Percentiles rank a stretch among this genome's conserved stretches.
These are phyloP conservation scores for Armadillidium nasatum DNA, from an alignment of 1,140 invertebrate species.

Conservation along the genomic window DNA sequence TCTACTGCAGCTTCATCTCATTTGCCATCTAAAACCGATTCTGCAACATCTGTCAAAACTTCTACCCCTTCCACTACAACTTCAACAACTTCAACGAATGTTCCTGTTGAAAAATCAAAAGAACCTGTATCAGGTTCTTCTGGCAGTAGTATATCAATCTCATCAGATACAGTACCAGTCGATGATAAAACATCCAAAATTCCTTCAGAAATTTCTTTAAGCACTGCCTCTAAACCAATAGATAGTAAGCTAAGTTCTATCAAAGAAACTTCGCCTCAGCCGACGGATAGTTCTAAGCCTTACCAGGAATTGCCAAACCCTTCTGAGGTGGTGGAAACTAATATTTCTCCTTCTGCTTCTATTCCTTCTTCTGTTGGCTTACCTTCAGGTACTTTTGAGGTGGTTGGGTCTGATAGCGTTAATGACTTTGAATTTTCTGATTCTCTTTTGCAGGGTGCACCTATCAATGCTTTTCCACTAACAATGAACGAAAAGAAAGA, in stretches of 20 bases:
- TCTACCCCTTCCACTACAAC: not conserved
- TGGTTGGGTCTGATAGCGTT: not conserved
- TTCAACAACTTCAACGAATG: not conserved
- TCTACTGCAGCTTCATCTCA: constrained; percentile 37
- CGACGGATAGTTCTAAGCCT: not conserved
- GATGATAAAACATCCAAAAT: not conserved
- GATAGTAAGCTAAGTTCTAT: constrained; percentile 7
- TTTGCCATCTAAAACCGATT: constrained; percentile 33
- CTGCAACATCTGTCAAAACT: constrained; percentile 33
- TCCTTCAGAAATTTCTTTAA: not conserved
- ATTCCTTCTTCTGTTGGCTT: constrained; percentile 12
- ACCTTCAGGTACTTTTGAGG: not conserved
- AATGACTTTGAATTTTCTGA: not conserved
- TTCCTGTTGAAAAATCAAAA: not conserved
- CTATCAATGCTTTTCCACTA: not conserved
- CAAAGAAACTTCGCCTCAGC: constrained; percentile 2
- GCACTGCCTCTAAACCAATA: constrained; percentile 14
- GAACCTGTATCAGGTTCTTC: not conserved
- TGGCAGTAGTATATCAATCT: not conserved
- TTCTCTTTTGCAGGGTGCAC: not conserved
- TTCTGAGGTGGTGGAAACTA: not conserved
- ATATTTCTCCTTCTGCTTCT: not conserved
- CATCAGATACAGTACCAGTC: not conserved
- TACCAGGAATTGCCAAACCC: not conserved
- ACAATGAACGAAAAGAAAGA: not conserved